Percentiles rank a stretch among this genome's conserved stretches.
Evolutionary conservation across 2,888 invertebrate genomes (phyloP).

Genomic region (Venusia cambrica): DNA sequence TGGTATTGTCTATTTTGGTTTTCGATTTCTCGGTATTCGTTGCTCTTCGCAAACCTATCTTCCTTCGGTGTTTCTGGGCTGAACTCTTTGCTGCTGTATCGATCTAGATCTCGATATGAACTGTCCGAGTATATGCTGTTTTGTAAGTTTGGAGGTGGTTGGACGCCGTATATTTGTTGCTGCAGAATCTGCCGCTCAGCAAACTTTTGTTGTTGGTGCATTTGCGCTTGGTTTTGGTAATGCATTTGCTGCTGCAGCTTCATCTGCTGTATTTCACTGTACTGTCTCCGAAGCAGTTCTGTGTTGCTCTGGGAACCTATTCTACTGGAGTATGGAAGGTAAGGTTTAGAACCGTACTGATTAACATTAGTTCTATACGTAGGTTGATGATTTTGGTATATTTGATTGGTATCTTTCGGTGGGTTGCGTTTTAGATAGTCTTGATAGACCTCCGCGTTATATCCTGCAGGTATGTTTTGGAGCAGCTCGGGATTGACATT

Average conservation of each 20-base stretch:
- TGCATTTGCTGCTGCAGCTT: constrained; percentile 83
- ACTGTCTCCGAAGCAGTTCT: constrained; percentile 80
- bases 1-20: constrained; percentile 61
- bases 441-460: constrained; percentile 81
- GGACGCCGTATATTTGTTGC: constrained; percentile 81
- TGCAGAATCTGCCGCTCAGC: constrained; percentile 82
- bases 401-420: constrained; percentile 79
- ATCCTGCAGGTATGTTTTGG: constrained; percentile 74
- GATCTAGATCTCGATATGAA: constrained; percentile 70
- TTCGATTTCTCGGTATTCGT: constrained; percentile 64
- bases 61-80: constrained; percentile 63
- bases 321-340: constrained; percentile 74
- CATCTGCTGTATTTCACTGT: constrained; percentile 84
- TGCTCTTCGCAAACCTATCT: constrained; percentile 60
- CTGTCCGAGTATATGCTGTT: constrained; percentile 74
- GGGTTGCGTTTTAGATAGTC: constrained; percentile 79
- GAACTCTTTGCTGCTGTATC: constrained; percentile 70
- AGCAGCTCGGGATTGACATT: constrained; percentile 71
- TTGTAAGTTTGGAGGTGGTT: constrained; percentile 73
- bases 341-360: constrained; percentile 72
- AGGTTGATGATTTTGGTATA: constrained; percentile 80
- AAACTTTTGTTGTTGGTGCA: constrained; percentile 84
- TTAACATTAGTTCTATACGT: constrained; percentile 70
- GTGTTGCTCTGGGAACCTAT: constrained; percentile 81
- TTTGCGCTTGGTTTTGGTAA: constrained; percentile 83